Evolutionary conservation across 2,113 vertebrate species (phyloP).

Genomic region (Vulpes ferrilata): DNA sequence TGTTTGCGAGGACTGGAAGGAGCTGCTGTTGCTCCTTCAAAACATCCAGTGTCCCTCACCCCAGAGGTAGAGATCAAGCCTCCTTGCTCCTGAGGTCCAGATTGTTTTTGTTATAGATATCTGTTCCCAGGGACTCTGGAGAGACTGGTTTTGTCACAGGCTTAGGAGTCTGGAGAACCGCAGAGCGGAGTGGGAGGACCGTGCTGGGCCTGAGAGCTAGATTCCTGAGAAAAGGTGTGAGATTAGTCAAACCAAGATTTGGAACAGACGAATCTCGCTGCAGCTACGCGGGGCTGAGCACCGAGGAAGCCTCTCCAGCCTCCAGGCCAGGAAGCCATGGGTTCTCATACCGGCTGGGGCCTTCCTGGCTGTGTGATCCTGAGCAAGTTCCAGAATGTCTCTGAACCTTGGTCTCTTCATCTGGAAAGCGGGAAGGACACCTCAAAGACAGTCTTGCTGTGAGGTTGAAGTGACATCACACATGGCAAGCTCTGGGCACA

Average conservation of each 20-base stretch:
- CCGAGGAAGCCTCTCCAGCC: neutral
- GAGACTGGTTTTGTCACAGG: slow-evolving; percentile 40
- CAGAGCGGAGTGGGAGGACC: slow-evolving; percentile 29
- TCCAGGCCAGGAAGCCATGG: neutral
- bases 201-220: slow-evolving; percentile 11
- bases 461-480: neutral
- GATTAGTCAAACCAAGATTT: slow-evolving; percentile 53
- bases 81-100: neutral
- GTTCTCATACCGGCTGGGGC: neutral
- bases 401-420: neutral
- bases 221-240: slow-evolving; percentile 64
- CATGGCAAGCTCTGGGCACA: neutral
- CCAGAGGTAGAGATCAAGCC: neutral
- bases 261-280: neutral
- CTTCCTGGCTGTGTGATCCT: neutral
- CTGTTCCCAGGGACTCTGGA: slow-evolving; percentile 31
- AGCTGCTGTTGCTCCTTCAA: neutral
- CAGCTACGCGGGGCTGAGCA: neutral
- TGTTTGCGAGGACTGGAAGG: neutral
- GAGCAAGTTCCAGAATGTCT: neutral
- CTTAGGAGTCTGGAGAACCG: slow-evolving; percentile 27
- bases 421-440: neutral
- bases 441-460: neutral
- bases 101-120: slow-evolving; percentile 37
- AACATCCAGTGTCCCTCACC: neutral